phyloP scores from a whole-genome alignment of 2,797 vertebrate species.

The Thripadectes ignobilis region DNA sequence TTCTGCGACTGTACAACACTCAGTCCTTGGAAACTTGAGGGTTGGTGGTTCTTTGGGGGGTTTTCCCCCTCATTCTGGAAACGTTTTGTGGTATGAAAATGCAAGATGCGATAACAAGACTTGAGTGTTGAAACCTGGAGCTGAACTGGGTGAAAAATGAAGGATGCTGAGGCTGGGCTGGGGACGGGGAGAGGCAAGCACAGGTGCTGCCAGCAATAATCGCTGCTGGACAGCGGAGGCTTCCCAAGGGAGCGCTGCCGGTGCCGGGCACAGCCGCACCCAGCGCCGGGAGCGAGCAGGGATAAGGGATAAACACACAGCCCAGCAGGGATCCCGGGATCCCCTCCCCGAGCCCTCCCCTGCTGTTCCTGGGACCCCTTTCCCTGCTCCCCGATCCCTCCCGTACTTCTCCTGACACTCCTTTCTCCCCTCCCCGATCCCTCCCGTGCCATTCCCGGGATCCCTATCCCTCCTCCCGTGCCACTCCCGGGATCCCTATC shows the following conservation, averaged over 20 bases:
- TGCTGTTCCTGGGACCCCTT: accelerated
- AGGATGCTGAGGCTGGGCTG: neutral
- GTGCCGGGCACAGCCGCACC: no score
- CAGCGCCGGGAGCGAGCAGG: accelerated
- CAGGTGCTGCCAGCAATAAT: accelerated
- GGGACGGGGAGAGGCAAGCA: neutral
- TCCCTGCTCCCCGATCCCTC: no score
- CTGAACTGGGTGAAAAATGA: neutral
- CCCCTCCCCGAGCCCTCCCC: no score
- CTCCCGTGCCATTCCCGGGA: no score
- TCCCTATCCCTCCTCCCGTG: no score
- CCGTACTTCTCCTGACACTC: no score
- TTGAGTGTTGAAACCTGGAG: neutral
- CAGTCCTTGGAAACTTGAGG: accelerated
- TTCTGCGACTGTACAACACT: neutral
- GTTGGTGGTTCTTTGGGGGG: neutral
- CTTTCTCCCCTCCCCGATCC: no score
- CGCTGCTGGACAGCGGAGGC: neutral
- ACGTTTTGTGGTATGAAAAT: neutral
- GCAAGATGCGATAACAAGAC: neutral
- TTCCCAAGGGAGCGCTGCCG: neutral
- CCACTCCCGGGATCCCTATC: no score
- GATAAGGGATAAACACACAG: no score
- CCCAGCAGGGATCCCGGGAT: no score
- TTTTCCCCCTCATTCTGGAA: neutral